Base-by-base conservation (phyloP, 2,797 vertebrate species). In the Peromyscus nudipes region DNA sequence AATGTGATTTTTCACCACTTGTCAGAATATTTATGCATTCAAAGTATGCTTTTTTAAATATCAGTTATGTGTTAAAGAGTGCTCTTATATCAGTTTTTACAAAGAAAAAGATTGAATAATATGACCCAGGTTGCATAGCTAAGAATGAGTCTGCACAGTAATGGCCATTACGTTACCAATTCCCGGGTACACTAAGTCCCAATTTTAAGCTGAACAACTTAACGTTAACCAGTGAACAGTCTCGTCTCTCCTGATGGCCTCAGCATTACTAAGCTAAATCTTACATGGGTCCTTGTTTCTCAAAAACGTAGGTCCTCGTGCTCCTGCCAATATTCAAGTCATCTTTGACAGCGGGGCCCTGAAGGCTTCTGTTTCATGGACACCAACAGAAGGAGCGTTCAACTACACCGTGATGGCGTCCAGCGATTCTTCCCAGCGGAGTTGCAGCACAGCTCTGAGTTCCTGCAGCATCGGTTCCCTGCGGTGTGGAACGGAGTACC, bases 311-410 rank as follows among this genome's bases (percentile, higher is more conserved):
- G 99, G 99, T 98, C 99, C 99, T 81, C 94, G 67, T 0, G 83
- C 98, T 12, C 99, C 99, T 46, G 89, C 11, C 76, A 97, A 98
- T 81, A 96, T 99, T 55, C 98, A 96, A 71, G 97, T 99, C 57
- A 96, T 98, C 89, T 97, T 99, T 93, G 98, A 95, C 4, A 98
- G 90, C 3, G 98, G 97, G 27, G 84, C 96, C 37, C 94, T 98
- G 73, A 94, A 97, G 12, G 98, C 98, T 0, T 95, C 99, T 37
- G 98, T 99, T 93, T 99, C 99, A 4, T 99, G 99, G 99, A 85
- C 95, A 16, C 94, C 82, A 0, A 16, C 98, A n/a, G 96, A 99
- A 79, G 99, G 99, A 71, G 97, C 98, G 57, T 83, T 98, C 21
- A 96, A 96, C 95, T 99, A 99, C 92, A 96, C 98, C 0, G 99